Conservation (phyloP, 2,888 invertebrate species). For the Erebia aethiops region DNA sequence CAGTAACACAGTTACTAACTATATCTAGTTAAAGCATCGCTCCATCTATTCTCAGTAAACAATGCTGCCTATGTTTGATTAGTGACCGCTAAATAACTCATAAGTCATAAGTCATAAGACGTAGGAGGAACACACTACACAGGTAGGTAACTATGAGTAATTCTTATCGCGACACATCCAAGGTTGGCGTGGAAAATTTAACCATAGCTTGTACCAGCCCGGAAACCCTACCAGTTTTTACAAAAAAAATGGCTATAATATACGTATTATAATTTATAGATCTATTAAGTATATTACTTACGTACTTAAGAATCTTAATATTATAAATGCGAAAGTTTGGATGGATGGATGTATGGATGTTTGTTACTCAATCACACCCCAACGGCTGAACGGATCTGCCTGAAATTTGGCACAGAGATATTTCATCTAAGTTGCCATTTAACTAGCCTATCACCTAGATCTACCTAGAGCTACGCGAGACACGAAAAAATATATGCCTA, state of each 20-base stretch:
- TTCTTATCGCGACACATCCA: conserved; percentile 61
- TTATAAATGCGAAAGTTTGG: too few species aligned
- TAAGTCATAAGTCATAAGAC: conserved; percentile 42
- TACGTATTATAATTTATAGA: too few species aligned
- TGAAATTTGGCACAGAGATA: too few species aligned
- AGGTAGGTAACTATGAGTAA: conserved; percentile 53
- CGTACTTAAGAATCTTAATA: too few species aligned
- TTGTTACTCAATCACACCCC: too few species aligned
- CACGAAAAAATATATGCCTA: too few species aligned
- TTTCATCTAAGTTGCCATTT: too few species aligned
- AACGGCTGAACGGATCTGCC: too few species aligned
- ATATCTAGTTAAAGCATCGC: conserved; percentile 5
- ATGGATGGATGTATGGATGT: too few species aligned
- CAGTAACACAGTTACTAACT: not conserved
- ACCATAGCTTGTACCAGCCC: conserved; percentile 31
- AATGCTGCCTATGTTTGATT: conserved; percentile 52
- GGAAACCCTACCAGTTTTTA: conserved; percentile 25
- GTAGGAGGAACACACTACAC: conserved; percentile 50
- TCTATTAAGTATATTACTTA: too few species aligned
- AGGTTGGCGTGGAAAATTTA: conserved; percentile 67
- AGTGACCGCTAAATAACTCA: conserved; percentile 47
- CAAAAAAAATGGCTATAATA: not conserved
- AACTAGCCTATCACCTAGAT: too few species aligned
- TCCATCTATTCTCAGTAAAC: conserved; percentile 43
- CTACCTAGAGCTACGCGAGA: too few species aligned